Conservation (phyloP, 2,888 invertebrate species). For the Acronicta leporina region DNA sequence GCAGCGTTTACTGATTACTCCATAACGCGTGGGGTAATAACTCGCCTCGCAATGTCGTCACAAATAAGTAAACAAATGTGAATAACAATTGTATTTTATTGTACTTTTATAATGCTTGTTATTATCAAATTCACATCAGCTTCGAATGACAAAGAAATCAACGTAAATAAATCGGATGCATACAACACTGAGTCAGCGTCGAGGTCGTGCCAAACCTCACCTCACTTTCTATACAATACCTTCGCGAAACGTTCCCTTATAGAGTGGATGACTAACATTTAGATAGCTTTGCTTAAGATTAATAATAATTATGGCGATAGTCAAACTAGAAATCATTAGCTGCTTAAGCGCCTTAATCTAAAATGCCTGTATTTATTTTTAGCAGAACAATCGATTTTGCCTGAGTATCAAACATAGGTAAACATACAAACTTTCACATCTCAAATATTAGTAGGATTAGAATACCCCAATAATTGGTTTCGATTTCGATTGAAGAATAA, state of each 20-base stretch:
- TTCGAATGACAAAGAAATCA: slow-evolving; percentile 37
- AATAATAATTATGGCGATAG: slow-evolving; percentile 36
- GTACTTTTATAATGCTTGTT: slow-evolving; percentile 8
- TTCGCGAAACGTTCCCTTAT: slow-evolving; percentile 64
- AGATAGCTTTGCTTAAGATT: slow-evolving; percentile 44
- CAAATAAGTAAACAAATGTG: too few species aligned
- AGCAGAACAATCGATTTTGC: too few species aligned
- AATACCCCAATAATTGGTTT: too few species aligned
- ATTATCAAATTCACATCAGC: slow-evolving; percentile 38
- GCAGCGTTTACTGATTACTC: too few species aligned
- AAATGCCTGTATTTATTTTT: too few species aligned
- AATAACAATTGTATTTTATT: slow-evolving; percentile 7
- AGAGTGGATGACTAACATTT: slow-evolving; percentile 64
- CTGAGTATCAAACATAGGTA: too few species aligned
- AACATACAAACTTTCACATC: too few species aligned
- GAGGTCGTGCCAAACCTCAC: slow-evolving; percentile 67
- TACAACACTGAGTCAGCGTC: slow-evolving; percentile 64
- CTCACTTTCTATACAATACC: slow-evolving; percentile 72
- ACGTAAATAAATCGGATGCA: slow-evolving; percentile 54
- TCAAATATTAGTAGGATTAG: too few species aligned
- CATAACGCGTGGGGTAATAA: too few species aligned
- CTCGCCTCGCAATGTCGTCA: too few species aligned
- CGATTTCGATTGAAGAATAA: too few species aligned
- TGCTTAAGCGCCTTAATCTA: neutral
- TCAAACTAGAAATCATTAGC: slow-evolving; percentile 19